Evolutionary conservation across 1,140 invertebrate species (phyloP), one percentile per base, ranked within the genome.

Genomic region (Drosophila melanica): DNA sequence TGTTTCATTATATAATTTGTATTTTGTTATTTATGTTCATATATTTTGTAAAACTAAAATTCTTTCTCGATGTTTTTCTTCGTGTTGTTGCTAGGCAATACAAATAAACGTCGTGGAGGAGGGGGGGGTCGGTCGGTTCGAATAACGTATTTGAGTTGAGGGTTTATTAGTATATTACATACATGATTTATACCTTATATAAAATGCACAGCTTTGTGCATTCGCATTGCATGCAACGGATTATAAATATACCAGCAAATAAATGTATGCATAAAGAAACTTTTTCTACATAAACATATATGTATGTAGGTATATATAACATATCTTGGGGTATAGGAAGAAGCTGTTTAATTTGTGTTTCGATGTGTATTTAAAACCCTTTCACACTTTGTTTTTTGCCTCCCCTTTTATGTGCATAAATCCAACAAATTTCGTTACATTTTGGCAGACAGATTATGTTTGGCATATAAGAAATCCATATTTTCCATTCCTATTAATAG

Each of bases 1-100:
- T 62, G 41, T 41, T 77, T 71, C 54, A 89, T 89, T 87, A 87
- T 87, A 89, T 89, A 87, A 89, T 82, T 89, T 74, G 79, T 73
- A 87, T 87, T 89, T 87, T 81, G 87, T 89, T 87, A 82, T 89
- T 85, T 77, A 80, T 57, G 68, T 48, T 51, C 18, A 59, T 59
- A 48, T 27, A 72, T 70, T 55, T 75, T 50, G 57, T 44, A 59
- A 59, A 71, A 65, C 72, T 71, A 75, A 67, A 69, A 39, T 69
- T 72, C 48, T 69, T 68, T 68, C 37, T 47, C 62, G 55, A 66
- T 39, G 42, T 53, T 76, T 67, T 71, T 53, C 18, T 30, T 30
- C 7, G 1, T 60, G 53, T 68, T 70, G 80, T 82, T 84, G 80
- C 76, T 50, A 79, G 71, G 75, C 77, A 70, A 79, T 62, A 20